These are phyloP conservation scores for Lathronympha strigana DNA, from an alignment of 2,888 invertebrate genomes.

Conservation along the genomic window DNA sequence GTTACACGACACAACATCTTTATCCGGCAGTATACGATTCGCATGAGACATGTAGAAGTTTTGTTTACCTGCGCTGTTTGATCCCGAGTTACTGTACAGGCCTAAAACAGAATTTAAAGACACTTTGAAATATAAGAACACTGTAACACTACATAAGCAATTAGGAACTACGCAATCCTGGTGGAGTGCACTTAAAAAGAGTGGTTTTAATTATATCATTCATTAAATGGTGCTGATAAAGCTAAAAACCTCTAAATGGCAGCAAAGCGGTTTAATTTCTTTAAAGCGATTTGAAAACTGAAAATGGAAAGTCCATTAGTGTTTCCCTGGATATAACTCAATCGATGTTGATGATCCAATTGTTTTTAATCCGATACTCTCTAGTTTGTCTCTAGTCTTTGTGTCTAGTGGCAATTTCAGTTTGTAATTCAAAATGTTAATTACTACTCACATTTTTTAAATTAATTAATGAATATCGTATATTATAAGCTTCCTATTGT, in stretches of 20 bases:
- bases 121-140: slow-evolving; percentile 60
- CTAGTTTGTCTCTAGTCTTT: not conserved
- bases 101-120: slow-evolving; percentile 79
- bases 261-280: slow-evolving; percentile 17
- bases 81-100: slow-evolving; percentile 73
- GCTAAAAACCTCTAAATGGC: slow-evolving; percentile 19
- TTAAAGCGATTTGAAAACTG: slow-evolving; percentile 16
- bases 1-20: slow-evolving; percentile 30
- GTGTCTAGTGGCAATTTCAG: not conserved
- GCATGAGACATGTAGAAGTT: slow-evolving; percentile 46
- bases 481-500: too few relatives aligned
- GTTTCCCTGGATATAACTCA: slow-evolving; percentile 17
- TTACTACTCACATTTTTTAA: not conserved
- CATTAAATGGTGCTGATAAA: slow-evolving; percentile 21
- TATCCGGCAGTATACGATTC: slow-evolving; percentile 36
- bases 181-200: not conserved
- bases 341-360: slow-evolving; percentile 15
- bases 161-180: not conserved
- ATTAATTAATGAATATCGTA: too few relatives aligned
- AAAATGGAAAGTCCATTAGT: slow-evolving; percentile 16
- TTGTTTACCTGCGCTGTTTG: slow-evolving; percentile 70
- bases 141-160: not conserved
- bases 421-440: not conserved
- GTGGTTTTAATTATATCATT: slow-evolving; percentile 6
- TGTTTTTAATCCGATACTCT: slow-evolving; percentile 15